Percentiles rank a stretch among this genome's conserved stretches.
Conservation (phyloP, 2,113 vertebrate species). For the Semicossyphus pulcher region DNA sequence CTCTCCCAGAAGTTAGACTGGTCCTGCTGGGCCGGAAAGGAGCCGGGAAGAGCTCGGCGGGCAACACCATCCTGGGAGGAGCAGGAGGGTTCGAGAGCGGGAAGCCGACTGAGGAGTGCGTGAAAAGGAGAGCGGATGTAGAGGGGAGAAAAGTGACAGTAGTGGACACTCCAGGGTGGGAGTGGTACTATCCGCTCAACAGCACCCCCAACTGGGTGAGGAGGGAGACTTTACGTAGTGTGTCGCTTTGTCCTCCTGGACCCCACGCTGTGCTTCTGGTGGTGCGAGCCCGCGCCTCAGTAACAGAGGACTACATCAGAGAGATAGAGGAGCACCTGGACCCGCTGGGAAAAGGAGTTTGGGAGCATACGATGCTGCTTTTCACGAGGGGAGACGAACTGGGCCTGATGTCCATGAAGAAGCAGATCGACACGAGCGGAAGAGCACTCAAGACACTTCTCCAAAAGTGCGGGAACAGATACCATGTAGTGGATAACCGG, state of each 20-base stretch:
- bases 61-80: slow-evolving; percentile 78
- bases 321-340: slow-evolving; percentile 80
- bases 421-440: slow-evolving; percentile 64
- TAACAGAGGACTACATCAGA: slow-evolving; percentile 69
- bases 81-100: slow-evolving; percentile 67
- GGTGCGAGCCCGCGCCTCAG: slow-evolving; percentile 72
- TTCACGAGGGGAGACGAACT: slow-evolving; percentile 81
- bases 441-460: slow-evolving; percentile 72
- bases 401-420: slow-evolving; percentile 69
- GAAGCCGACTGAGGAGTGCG: slow-evolving; percentile 81
- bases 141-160: slow-evolving; percentile 69
- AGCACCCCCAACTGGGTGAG: slow-evolving; percentile 82
- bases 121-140: slow-evolving; percentile 69
- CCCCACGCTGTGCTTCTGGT: slow-evolving; percentile 82
- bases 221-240: slow-evolving; percentile 77
- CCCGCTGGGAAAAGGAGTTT: slow-evolving; percentile 69
- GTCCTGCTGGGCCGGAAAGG: slow-evolving; percentile 83
- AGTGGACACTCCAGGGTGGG: slow-evolving; percentile 85
- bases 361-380: slow-evolving; percentile 78
- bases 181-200: slow-evolving; percentile 84
- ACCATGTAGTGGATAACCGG: slow-evolving; percentile 78
- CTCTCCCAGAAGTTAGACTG: slow-evolving; percentile 72
- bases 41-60: slow-evolving; percentile 77
- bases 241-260: slow-evolving; percentile 77
- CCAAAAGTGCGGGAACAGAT: slow-evolving; percentile 72